Evolutionary conservation across 2,888 invertebrate species (phyloP), one percentile per base, ranked within the genome.

Genomic region (Heliconius ethilla): DNA sequence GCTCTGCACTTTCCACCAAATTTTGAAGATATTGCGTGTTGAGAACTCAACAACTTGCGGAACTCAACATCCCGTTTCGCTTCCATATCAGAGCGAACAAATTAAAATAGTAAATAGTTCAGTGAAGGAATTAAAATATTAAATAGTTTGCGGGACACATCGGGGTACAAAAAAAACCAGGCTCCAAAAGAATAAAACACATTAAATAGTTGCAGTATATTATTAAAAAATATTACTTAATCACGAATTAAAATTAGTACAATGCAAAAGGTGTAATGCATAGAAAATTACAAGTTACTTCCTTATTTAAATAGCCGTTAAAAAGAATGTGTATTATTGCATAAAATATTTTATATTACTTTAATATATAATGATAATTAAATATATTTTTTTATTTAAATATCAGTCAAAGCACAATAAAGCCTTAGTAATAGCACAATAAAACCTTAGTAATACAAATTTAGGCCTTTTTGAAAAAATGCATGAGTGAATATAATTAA

Each of bases 361-460:
- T 70, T 66, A 55, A n/a, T n/a, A 27, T 77, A 40, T n/a, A 72
- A 55, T 70, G 55, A 55, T 55, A 55, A 33, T 59, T 72, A 40
- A 15, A 59, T 13, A 27, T 45, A 3, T 45, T 0, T 40, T 63
- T 74, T 25, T 13, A 76, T 78, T 72, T 62, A 69, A 78, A 67
- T 67, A 45, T 78, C 76, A 78, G 76, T 76, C 78, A 69, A 78
- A 78, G 76, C 78, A 18, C 25, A 78, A 72, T 72, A 40, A 65
- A 27, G n/a, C 66, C 33, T 63, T 66, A 45, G 27, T 70, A 45
- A 51, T 63, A 66, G 55, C n/a, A n/a, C n/a, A n/a, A n/a, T n/a
- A n/a, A n/a, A n/a, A n/a, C n/a, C n/a, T n/a, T 72, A 69, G 45
- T 25, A 13, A 15, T 33, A 72, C 13, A 59, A n/a, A 33, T 55